Percentiles rank a stretch among this genome's conserved stretches.
phyloP scores from a whole-genome alignment of 2,888 invertebrate species.

The Adineta ricciae region DNA sequence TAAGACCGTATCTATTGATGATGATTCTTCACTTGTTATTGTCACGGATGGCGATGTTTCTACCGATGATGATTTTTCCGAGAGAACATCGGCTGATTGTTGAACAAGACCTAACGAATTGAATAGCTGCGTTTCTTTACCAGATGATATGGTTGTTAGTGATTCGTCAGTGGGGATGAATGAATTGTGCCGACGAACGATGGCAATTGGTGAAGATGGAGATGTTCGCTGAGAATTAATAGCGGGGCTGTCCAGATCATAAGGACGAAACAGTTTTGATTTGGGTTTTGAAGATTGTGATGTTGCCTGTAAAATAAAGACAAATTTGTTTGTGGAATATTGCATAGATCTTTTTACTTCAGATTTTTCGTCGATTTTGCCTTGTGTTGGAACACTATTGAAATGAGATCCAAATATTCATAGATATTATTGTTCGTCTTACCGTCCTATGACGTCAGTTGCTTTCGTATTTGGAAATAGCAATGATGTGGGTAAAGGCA shows the following conservation, averaged over 20 bases:
- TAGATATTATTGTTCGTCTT: neutral
- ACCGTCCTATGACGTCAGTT: neutral
- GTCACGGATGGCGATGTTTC: neutral
- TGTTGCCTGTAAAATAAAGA: neutral
- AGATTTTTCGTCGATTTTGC: neutral
- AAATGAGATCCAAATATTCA: neutral
- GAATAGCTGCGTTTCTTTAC: neutral
- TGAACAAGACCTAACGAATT: neutral
- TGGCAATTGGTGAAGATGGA: neutral
- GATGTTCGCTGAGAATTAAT: neutral
- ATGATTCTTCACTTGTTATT: neutral
- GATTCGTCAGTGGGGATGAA: neutral
- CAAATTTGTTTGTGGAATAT: neutral
- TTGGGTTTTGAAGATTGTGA: neutral
- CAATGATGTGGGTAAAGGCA: neutral
- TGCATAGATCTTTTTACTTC: neutral
- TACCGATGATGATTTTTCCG: neutral
- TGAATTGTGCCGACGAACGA: neutral
- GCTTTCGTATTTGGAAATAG: neutral
- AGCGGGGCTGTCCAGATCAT: neutral
- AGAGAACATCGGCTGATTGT: neutral
- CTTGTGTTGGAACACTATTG: neutral
- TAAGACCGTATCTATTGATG: neutral
- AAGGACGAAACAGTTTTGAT: neutral
- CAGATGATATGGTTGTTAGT: neutral